A percentile compares a stretch with the other conserved stretches of the same genome.
phyloP scores from a whole-genome alignment of 2,113 vertebrate species.

The Acrocephalus arundinaceus region DNA sequence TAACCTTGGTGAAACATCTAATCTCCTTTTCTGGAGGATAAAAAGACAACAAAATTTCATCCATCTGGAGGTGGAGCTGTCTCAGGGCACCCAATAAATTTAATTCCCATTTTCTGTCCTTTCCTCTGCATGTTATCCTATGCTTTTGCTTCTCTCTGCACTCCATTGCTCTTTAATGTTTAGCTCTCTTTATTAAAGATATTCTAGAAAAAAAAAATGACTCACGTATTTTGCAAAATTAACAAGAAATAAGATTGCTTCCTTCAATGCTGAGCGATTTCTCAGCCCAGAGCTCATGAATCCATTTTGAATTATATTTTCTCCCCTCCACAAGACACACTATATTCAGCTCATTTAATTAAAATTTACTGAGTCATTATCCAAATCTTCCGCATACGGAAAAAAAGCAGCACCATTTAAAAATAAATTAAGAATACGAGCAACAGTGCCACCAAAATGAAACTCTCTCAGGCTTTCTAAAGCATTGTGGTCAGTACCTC shows the following conservation, averaged over 20 bases:
- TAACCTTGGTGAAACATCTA: background rate
- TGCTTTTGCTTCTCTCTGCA: background rate
- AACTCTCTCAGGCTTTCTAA: conserved; percentile 15
- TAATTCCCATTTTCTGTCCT: background rate
- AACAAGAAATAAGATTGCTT: background rate
- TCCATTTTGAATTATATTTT: conserved; percentile 9
- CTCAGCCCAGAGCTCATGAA: conserved; percentile 8
- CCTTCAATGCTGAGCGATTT: background rate
- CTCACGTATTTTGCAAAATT: background rate
- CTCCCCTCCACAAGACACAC: background rate
- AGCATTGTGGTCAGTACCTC: background rate
- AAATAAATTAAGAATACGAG: conserved; percentile 49
- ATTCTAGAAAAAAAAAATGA: background rate
- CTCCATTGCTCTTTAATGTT: background rate
- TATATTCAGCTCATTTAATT: conserved; percentile 66
- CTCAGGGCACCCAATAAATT: background rate
- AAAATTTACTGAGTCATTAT: conserved; percentile 66
- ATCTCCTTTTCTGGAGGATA: background rate
- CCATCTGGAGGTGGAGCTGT: background rate
- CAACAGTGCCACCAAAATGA: background rate
- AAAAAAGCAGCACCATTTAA: background rate
- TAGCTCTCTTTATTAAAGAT: background rate
- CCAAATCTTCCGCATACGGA: background rate
- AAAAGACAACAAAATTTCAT: background rate
- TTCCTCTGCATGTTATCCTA: background rate